phyloP scores from a whole-genome alignment of 2,888 invertebrate species.

The Parnassius glacialis region DNA sequence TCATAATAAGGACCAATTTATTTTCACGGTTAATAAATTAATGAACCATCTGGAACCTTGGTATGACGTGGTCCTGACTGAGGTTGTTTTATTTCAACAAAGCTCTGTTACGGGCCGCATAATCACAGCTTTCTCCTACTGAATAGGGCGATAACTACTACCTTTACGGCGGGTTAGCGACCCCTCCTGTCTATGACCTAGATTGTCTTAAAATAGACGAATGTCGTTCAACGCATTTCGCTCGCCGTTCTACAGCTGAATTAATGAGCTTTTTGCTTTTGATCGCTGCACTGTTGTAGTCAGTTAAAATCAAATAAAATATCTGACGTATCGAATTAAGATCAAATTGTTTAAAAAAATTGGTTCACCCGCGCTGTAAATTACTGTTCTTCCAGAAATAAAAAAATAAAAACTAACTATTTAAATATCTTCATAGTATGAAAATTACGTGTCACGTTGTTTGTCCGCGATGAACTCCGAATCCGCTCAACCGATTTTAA shows the following conservation, averaged over 20 bases:
- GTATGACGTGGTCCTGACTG: not conserved
- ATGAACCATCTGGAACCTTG: not conserved
- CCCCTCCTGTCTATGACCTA: conserved; percentile 40
- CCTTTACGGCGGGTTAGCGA: conserved; percentile 40
- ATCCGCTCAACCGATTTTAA: no score
- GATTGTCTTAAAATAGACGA: conserved; percentile 39
- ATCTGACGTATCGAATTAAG: no score
- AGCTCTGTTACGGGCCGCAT: conserved; percentile 13
- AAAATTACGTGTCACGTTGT: no score
- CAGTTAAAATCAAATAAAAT: not conserved
- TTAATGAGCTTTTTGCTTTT: conserved; percentile 11
- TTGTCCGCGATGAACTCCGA: no score
- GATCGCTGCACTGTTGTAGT: conserved; percentile 4
- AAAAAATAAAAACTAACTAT: no score
- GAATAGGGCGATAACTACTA: conserved; percentile 38
- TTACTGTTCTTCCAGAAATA: no score
- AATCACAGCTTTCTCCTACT: conserved; percentile 32
- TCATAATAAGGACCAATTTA: no score
- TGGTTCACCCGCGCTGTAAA: no score
- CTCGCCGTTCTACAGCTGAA: conserved; percentile 19
- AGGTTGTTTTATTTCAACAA: conserved; percentile 8
- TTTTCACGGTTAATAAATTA: no score
- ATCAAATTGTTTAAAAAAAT: no score
- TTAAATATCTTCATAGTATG: no score
- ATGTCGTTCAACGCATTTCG: conserved; percentile 29